These are phyloP conservation scores for Drosophila fulvimacula DNA, from an alignment of 2,888 invertebrate genomes.

Conservation along the genomic window DNA sequence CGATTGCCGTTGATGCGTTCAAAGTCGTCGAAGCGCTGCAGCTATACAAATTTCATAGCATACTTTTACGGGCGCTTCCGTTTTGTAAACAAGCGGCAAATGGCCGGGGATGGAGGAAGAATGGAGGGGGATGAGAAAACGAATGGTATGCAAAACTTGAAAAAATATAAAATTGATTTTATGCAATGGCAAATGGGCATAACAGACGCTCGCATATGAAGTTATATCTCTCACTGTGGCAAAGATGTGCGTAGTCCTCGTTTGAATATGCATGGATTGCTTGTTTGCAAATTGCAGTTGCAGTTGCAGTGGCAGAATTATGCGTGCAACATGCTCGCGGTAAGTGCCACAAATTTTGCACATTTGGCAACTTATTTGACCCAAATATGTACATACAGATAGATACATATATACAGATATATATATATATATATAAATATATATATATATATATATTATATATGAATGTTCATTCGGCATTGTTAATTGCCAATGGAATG, in stretches of 20 bases:
- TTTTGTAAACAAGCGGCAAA: constrained; percentile 63
- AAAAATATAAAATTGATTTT: constrained; percentile 68
- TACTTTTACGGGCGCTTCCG: constrained; percentile 72
- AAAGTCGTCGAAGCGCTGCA: constrained; percentile 42
- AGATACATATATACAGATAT: not conserved
- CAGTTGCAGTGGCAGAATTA: constrained; percentile 6
- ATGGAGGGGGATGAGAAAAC: constrained; percentile 25
- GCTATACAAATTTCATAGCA: constrained; percentile 69
- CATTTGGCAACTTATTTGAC: constrained; percentile 15
- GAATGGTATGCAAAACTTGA: constrained; percentile 51
- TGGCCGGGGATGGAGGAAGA: constrained; percentile 11
- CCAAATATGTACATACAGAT: not conserved
- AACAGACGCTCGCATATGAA: not conserved
- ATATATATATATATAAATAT: not conserved
- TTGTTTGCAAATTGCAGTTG: constrained; percentile 24
- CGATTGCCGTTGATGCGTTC: constrained; percentile 67
- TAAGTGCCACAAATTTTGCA: constrained; percentile 5
- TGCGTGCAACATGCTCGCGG: not conserved
- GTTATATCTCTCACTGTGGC: constrained; percentile 5
- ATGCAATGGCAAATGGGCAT: constrained; percentile 32
- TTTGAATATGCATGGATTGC: not conserved
- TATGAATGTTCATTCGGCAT: constrained; percentile 4
- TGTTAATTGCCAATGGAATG: constrained; percentile 49
- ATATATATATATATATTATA: not conserved
- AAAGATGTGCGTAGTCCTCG: constrained; percentile 18